Base-by-base conservation (phyloP, 2,797 vertebrate genomes). In the Ctenosaura bakeri region DNA sequence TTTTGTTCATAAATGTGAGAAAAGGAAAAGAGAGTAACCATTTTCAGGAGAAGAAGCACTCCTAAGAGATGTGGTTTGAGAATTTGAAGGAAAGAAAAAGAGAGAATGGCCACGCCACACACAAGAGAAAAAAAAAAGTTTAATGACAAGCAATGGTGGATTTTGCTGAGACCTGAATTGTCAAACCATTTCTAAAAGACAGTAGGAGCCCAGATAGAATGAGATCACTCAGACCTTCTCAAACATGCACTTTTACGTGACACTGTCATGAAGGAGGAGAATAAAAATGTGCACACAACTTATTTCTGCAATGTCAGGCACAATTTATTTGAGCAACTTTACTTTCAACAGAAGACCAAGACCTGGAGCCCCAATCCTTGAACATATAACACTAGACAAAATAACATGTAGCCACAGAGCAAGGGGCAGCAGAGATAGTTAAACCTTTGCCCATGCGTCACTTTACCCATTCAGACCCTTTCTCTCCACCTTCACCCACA, bases 1-100 rank as follows among this genome's bases (percentile, higher is more conserved):
- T 32, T 73, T 85, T 71, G 66, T 85, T 85, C 69, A n/a, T 85
- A 73, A 85, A 46, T 50, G 29, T 52, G 71, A 82, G 22, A 62
- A 64, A 42, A 64, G 56, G 42, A 38, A 38, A 83, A 83, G 56
- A 84, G 83, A 66, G 69, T 62, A 85, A 85, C 66, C 18, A 20
- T 85, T 85, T 35, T 50, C 66, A 73, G 42, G 83, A 52, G 46
- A 52, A 71, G 64, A 71, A 73, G n/a, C 3, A 7, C 46, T 73
- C 12, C 54, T 14, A 56, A 32, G 64, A 8, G 46, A 50, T 13
- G n/a, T 50, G 42, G 66, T 71, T 52, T 85, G 64, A 85, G 24
- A n/a, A 32, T 71, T 10, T 18, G 62, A 14, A 6, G 38, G 5
- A 38, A 62, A 38, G 16, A n/a, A n/a, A 29, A 26, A 29, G 22